A percentile compares a stretch with the other conserved stretches of the same genome.
These are phyloP conservation scores for Luehdorfia chinensis DNA, from an alignment of 1,140 invertebrate species.

Conservation along the genomic window DNA sequence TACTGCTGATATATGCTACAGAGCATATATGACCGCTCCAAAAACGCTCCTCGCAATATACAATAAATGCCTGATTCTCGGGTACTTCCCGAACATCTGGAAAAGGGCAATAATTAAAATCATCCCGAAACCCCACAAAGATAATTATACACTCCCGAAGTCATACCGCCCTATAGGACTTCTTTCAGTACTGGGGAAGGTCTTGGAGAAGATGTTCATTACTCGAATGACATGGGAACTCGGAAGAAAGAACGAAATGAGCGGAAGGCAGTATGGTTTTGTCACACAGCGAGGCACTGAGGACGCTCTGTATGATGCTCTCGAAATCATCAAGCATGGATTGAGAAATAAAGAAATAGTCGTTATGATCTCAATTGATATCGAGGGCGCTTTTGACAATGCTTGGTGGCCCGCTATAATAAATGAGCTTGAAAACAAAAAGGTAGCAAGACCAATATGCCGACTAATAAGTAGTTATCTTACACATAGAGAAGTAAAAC, in stretches of 20 bases:
- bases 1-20: no score
- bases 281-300: neutral
- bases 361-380: no score
- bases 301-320: neutral
- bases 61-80: conserved; percentile 4
- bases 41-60: neutral
- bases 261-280: neutral
- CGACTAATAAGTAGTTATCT: conserved; percentile 1
- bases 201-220: conserved; percentile 16
- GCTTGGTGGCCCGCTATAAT: no score
- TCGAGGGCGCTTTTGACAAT: neutral
- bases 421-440: no score
- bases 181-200: conserved; percentile 15
- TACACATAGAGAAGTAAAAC: neutral
- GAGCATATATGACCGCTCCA: neutral
- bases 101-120: conserved; percentile 4
- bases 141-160: conserved; percentile 10
- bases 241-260: neutral
- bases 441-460: no score
- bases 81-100: conserved; percentile 4
- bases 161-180: conserved; percentile 18
- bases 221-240: neutral
- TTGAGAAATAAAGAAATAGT: neutral
- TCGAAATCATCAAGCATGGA: neutral
- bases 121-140: conserved; percentile 5